phyloP scores from a whole-genome alignment of 2,113 vertebrate genomes.

The Varanus komodoensis region DNA sequence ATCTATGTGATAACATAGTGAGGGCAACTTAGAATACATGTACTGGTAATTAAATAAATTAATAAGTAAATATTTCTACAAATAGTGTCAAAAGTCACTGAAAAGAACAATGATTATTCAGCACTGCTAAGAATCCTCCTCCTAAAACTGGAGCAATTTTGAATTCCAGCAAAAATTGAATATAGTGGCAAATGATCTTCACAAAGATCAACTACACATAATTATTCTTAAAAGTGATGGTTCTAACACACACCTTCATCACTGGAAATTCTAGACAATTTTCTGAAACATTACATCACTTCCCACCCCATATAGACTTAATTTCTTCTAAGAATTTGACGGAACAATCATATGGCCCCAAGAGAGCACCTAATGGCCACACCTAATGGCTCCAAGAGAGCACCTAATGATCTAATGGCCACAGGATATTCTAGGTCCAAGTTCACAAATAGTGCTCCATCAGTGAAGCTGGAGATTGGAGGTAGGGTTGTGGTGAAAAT shows the following conservation, averaged over 20 bases:
- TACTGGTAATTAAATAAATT: not conserved
- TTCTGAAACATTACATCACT: not conserved
- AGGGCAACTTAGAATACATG: not conserved
- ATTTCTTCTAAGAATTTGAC: fast-evolving
- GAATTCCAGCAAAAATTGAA: not conserved
- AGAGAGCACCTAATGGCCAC: too few relatives aligned
- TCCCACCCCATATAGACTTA: fast-evolving
- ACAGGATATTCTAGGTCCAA: too few relatives aligned
- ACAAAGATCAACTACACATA: not conserved
- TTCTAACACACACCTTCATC: not conserved
- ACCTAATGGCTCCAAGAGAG: too few relatives aligned
- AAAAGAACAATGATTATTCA: not conserved
- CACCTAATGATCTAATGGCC: too few relatives aligned
- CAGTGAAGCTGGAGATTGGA: too few relatives aligned
- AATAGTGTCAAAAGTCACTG: not conserved
- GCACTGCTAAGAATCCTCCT: too few relatives aligned
- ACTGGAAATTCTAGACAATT: not conserved
- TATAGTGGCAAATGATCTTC: not conserved
- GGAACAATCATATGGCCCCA: too few relatives aligned
- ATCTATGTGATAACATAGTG: not conserved
- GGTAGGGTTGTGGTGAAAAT: too few relatives aligned
- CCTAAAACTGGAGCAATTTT: not conserved
- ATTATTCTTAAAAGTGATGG: not conserved
- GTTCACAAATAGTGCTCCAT: too few relatives aligned
- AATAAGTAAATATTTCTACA: not conserved